A percentile compares a stretch with the other conserved stretches of the same genome.
phyloP scores from a whole-genome alignment of 2,797 vertebrate species.

The Tympanoctomys barrerae region DNA sequence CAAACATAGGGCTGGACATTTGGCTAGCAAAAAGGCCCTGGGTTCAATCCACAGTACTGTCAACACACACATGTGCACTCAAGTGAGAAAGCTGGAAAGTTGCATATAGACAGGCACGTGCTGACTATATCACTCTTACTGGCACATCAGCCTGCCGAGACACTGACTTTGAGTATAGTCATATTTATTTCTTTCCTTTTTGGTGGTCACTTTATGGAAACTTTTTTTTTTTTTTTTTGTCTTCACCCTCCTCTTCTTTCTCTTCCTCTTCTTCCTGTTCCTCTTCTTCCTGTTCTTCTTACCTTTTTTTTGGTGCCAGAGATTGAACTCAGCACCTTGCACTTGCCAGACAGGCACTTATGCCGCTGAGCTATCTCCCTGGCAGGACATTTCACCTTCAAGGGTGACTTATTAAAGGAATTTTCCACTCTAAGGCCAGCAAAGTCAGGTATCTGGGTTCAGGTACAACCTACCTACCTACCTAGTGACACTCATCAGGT shows the following conservation, averaged over 20 bases:
- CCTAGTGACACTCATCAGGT: background rate
- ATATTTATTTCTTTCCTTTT: background rate
- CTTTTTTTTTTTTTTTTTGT: no score
- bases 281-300: no score
- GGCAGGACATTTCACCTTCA: no score
- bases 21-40: background rate
- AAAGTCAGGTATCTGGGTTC: background rate
- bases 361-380: no score
- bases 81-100: background rate
- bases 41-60: background rate
- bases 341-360: no score
- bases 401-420: background rate
- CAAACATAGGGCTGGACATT: background rate
- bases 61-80: background rate
- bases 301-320: no score
- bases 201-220: background rate
- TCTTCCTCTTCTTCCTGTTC: no score
- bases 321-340: no score
- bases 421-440: background rate
- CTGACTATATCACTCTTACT: fast-evolving
- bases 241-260: no score
- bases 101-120: background rate
- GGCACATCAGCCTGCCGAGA: background rate
- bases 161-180: fast-evolving
- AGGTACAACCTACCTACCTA: background rate